These are phyloP conservation scores for Gymnarchus niloticus DNA, from an alignment of 2,113 vertebrate genomes.

Conservation along the genomic window DNA sequence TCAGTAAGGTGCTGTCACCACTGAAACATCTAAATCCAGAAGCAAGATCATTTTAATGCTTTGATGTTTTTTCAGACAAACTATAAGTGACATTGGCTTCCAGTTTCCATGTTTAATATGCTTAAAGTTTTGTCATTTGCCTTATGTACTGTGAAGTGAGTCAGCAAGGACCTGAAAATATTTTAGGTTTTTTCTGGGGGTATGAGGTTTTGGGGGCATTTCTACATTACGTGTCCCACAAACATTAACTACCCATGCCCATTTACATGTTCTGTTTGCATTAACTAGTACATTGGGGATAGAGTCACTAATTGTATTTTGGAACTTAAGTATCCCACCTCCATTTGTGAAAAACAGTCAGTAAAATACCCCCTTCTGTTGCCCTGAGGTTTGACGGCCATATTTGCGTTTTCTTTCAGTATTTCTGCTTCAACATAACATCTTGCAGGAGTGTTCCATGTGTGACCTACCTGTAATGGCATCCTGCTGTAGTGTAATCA, in stretches of 20 bases:
- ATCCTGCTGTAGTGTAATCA: slow-evolving; percentile 4
- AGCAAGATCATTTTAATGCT: not conserved
- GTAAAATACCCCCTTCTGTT: not conserved
- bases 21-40: not conserved
- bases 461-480: slow-evolving; percentile 13
- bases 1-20: not conserved
- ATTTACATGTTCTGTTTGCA: not conserved
- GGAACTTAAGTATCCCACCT: not conserved
- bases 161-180: not conserved
- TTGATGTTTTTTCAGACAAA: not conserved
- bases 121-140: not conserved
- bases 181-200: not conserved
- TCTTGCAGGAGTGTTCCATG: not conserved
- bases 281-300: not conserved
- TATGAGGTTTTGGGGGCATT: not conserved
- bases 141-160: not conserved
- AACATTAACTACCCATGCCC: not conserved
- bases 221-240: too few species aligned
- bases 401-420: not conserved
- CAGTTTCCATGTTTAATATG: not conserved
- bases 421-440: not conserved
- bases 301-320: not conserved
- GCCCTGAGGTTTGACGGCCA: not conserved
- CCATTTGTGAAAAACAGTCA: not conserved
- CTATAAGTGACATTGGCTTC: not conserved